Base-by-base conservation (phyloP, 2,797 vertebrate species). In the Melanotaenia boesemani region DNA sequence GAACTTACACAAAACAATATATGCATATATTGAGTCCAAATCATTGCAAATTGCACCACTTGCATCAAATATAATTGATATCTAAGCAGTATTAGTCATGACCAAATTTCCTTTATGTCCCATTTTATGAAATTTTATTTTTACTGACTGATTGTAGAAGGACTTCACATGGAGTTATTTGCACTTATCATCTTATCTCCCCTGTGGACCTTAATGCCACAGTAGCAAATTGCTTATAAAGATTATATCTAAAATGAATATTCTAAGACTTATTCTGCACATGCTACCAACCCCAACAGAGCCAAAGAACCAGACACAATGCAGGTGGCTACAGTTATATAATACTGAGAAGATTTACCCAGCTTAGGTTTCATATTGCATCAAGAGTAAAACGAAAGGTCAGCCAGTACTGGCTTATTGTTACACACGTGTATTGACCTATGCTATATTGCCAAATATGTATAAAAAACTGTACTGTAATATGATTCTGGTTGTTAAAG, bases 91-190 rank as follows among this genome's bases (percentile, higher is more conserved):
- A 56, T 58, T 1, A 20, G 8, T 34, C 6, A 34, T 5, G 16
- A 11, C 7, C 5, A 28, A 4, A 20, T 54, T 32, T 37, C 4
- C 7, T 26, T 66, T 66, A n/a, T 52, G 0, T 20, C 50, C 41
- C 18, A n/a, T 68, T 46, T 71, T 50, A 18, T 60, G 2, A 66
- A 59, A 37, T 67, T 1, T 24, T 46, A 46, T 46, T 46, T 16
- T 48, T 48, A 6, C 18, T 48, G 18, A n/a, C 44, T 55, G 0
- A 0, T 5, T 11, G 11, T 32, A 13, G 30, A 34, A 68, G 7
- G 12, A 58, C 0, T 58, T 46, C 4, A 32, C n/a, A 1, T 59
- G 58, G 36, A 6, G 9, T 39, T 46, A 5, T 59, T 30, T 15
- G 22, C 8, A 15, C 24, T 11, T 26, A 9, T 22, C 8, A 56